phyloP scores from a whole-genome alignment of 2,113 vertebrate genomes.

The Orthonyx spaldingii region DNA sequence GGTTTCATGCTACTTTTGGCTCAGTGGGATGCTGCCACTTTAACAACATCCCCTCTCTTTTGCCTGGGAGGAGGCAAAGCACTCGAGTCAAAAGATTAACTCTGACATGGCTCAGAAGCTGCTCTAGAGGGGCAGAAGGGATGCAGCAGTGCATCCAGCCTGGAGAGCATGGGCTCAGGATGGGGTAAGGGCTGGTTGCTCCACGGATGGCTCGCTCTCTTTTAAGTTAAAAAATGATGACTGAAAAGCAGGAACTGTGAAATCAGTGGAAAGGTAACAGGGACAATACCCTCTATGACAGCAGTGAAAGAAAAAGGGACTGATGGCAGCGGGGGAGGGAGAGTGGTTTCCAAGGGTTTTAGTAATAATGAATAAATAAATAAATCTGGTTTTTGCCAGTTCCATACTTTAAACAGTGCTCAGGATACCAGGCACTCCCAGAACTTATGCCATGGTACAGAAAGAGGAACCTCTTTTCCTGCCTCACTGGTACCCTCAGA shows the following conservation, averaged over 20 bases:
- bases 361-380: background rate
- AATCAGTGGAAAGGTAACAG: background rate
- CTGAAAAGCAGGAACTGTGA: background rate
- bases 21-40: background rate
- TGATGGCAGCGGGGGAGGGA: background rate
- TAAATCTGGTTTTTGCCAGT: background rate
- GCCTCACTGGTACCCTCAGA: background rate
- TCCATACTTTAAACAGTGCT: background rate
- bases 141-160: background rate
- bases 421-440: background rate
- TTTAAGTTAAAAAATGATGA: background rate
- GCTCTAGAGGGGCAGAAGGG: background rate
- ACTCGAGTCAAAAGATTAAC: background rate
- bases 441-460: background rate
- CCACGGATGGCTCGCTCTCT: background rate
- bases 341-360: background rate
- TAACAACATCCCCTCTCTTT: background rate
- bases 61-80: background rate
- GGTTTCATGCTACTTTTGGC: background rate
- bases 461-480: background rate
- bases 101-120: background rate
- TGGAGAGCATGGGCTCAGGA: background rate
- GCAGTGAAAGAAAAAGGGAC: background rate
- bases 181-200: background rate
- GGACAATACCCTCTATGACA: background rate